phyloP scores from a whole-genome alignment of 1,140 invertebrate genomes.

The Drosophila simulans region DNA sequence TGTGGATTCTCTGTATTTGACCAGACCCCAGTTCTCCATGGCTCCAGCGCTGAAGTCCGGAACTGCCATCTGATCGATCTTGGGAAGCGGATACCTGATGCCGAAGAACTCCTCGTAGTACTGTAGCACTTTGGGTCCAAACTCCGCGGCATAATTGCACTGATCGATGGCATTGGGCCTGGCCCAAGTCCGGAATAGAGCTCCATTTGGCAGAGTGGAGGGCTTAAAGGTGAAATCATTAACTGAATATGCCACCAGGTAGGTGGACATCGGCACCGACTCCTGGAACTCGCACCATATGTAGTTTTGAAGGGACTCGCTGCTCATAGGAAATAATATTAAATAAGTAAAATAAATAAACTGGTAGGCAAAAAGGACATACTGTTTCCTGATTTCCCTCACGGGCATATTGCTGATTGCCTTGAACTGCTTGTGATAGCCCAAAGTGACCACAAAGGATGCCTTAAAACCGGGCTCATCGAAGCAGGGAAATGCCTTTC shows the following conservation, averaged over 20 bases:
- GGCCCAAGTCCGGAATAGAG: constrained; percentile 85
- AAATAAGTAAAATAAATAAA: not conserved
- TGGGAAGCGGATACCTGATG: constrained; percentile 88
- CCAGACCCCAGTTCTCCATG: constrained; percentile 91
- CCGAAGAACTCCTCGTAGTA: constrained; percentile 91
- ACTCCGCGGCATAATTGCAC: constrained; percentile 86
- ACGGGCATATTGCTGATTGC: constrained; percentile 94
- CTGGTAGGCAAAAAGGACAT: not conserved
- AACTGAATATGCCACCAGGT: constrained; percentile 91
- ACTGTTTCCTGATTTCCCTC: constrained; percentile 49
- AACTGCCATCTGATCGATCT: constrained; percentile 90
- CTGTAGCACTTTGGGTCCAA: constrained; percentile 85
- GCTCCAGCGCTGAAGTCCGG: constrained; percentile 91
- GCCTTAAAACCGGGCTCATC: constrained; percentile 97
- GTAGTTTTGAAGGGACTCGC: constrained; percentile 2
- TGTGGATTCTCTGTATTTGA: constrained; percentile 71
- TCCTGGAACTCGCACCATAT: constrained; percentile 88
- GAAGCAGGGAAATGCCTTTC: constrained; percentile 97
- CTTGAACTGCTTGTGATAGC: constrained; percentile 87
- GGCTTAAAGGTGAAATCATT: constrained; percentile 88
- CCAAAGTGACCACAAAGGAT: constrained; percentile 91
- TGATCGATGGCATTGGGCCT: constrained; percentile 88
- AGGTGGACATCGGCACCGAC: constrained; percentile 92
- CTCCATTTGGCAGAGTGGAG: constrained; percentile 88
- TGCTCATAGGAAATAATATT: not conserved